Evolutionary conservation across 2,888 invertebrate species (phyloP).

Genomic region (Erebia aethiops): DNA sequence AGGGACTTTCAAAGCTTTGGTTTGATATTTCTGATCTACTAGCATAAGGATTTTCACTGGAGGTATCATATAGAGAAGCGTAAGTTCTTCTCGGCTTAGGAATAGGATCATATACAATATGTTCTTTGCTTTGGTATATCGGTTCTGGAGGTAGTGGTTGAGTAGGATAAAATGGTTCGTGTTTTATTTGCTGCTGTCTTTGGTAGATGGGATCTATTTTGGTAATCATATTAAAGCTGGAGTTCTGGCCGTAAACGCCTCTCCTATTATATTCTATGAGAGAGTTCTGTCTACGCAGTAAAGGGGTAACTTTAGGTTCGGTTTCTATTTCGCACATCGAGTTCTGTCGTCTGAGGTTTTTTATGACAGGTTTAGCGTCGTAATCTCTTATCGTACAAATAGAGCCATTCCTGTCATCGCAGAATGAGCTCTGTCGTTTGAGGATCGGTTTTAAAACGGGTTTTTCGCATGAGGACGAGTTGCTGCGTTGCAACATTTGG

Average conservation of each 20-base stretch:
- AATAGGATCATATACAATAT: constrained; percentile 76
- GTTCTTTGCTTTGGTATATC: constrained; percentile 79
- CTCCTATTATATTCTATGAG: constrained; percentile 79
- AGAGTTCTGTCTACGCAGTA: constrained; percentile 80
- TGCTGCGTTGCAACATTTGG: constrained; percentile 78
- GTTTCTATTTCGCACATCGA: constrained; percentile 82
- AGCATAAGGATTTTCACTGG: constrained; percentile 72
- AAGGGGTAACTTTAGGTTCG: constrained; percentile 81
- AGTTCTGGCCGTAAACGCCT: constrained; percentile 74
- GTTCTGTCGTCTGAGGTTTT: constrained; percentile 71
- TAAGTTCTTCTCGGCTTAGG: constrained; percentile 80
- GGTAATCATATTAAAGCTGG: constrained; percentile 80
- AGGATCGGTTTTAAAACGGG: constrained; percentile 75
- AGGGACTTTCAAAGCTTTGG: constrained; percentile 74
- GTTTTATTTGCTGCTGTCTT: constrained; percentile 77
- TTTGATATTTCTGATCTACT: constrained; percentile 71
- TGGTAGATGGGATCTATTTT: constrained; percentile 83
- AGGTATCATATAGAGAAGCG: constrained; percentile 74
- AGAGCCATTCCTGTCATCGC: constrained; percentile 75
- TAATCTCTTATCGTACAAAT: constrained; percentile 76
- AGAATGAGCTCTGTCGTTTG: constrained; percentile 79
- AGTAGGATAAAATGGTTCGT: constrained; percentile 78
- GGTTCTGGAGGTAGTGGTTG: constrained; percentile 81
- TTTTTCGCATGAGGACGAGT: constrained; percentile 78
- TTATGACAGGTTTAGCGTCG: constrained; percentile 71